Base-by-base conservation (phyloP, 1,140 invertebrate species). In the Wasmannia auropunctata region DNA sequence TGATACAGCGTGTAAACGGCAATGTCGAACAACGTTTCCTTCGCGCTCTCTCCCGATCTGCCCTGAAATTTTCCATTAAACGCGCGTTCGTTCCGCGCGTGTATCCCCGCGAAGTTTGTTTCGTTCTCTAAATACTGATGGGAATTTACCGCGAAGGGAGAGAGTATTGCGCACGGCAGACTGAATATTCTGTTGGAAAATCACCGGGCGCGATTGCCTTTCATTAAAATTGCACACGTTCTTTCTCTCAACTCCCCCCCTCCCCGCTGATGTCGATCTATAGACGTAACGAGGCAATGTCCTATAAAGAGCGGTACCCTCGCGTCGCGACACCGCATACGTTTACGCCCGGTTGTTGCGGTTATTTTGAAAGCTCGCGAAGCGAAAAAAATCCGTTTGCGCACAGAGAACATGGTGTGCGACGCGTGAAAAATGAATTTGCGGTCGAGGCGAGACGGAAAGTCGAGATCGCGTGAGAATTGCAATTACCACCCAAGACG, bases 201-300 rank as follows among this genome's bases (percentile, higher is more conserved):
- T 37, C 79, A 34, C 67, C 25, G 51, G n/a, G 28, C 54, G 74
- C 62, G 75, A 63, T 43, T 28, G n/a, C 43, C 79, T 56, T 56
- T 58, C 79, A 40, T 83, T 72, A 81, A 81, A 81, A 58, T 72
- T 58, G 79, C 79, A 83, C 79, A 74, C 51, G 65, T 81, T 74
- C 43, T 60, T 58, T 62, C 67, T 25, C 37, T 31, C 16, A 37
- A 54, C 37, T 14, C 67, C n/a, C n/a, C n/a, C n/a, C n/a, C n/a
- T n/a, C n/a, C n/a, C n/a, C n/a, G n/a, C n/a, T n/a, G 79, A 37
- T 58, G 25, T 58, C 67, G 79, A 83, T 83, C 79, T 83, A 3
- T 56, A 67, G 28, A 60, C 79, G 37, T 70, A 51, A 51, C 60
- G 28, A 11, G 63, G 28, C 75, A 49, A 62, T 8, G 22, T 43